Conservation (phyloP, 2,113 vertebrate genomes). For the Amazona guildingii region DNA sequence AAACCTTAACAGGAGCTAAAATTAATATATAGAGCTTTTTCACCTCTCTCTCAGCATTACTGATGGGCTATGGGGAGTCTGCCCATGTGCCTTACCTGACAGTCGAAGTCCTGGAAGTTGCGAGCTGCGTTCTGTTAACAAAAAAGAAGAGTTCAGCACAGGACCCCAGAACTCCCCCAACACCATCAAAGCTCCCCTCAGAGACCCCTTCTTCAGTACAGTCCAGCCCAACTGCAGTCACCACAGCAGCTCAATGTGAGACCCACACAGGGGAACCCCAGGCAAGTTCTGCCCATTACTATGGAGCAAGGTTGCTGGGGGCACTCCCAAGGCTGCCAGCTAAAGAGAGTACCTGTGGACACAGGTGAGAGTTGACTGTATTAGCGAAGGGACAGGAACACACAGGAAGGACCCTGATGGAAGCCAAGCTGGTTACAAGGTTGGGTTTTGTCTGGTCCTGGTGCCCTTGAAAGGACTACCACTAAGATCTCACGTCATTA, state of each 20-base stretch:
- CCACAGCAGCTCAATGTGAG: background rate
- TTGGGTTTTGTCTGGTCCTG: background rate
- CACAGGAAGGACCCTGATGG: background rate
- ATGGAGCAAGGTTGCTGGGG: background rate
- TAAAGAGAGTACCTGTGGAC: background rate
- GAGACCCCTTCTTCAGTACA: background rate
- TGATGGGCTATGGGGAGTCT: background rate
- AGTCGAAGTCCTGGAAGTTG: constrained; percentile 95
- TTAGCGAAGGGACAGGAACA: background rate
- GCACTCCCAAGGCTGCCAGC: background rate
- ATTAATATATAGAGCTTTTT: background rate
- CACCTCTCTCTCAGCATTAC: background rate
- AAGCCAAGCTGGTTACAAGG: background rate
- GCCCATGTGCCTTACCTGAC: constrained; percentile 81
- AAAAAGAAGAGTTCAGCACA: constrained; percentile 57
- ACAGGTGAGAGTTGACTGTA: background rate
- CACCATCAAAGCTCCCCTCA: background rate
- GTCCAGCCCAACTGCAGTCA: background rate
- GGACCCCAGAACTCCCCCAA: background rate
- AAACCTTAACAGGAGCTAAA: background rate
- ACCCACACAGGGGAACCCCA: background rate
- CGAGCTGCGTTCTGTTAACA: constrained; percentile 84
- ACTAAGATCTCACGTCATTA: accelerated
- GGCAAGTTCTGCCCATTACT: background rate
- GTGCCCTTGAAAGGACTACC: background rate